Evolutionary conservation across 2,797 vertebrate species (phyloP), one percentile per base, ranked within the genome.

Genomic region (Sebastes kiyomatsui): DNA sequence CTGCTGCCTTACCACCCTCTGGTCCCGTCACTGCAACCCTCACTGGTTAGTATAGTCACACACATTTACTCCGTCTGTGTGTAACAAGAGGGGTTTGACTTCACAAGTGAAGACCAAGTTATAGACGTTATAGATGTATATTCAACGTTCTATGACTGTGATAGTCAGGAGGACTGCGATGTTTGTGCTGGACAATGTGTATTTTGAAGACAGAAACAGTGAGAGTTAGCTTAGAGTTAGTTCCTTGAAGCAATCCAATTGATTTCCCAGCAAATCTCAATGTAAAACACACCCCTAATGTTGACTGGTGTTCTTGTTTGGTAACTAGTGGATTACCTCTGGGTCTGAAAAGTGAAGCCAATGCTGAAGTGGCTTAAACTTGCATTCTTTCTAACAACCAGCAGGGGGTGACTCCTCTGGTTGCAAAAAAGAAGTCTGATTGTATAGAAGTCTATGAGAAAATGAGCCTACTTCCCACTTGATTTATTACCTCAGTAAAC

Each of bases 1-100:
- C 98, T 0, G 97, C 96, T 60, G 98, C 98, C 87, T 96, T 96
- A 87, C 96, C 96, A 42, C 96, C 96, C 67, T 81, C 93, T 0
- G 94, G 93, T 49, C 94, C 96, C 1, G 88, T 96, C 66, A 93
- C 96, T 61, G 95, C 96, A 0, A 97, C 96, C 2, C 95, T 97
- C 80, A 97, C 97, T 80, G 98, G 98, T 98, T 6, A 56, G 86
- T 83, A 13, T 38, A 38, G 4, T 65, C 1, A 2, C 65, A 35
- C 4, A 46, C 11, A 42, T 11, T 13, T 23, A 16, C 13, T 77
- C 32, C 4, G 2, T 14, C 7, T 70, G 28, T 80, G 33, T 62
- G 30, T 59, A 23, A 16, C 27, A 46, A 33, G n/a, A 69, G 52
- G 12, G 18, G 14, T 72, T 52, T 52, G 8, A n/a, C 49, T 46